Conservation (phyloP, 2,113 vertebrate genomes). For the Coreoperca whiteheadi region DNA sequence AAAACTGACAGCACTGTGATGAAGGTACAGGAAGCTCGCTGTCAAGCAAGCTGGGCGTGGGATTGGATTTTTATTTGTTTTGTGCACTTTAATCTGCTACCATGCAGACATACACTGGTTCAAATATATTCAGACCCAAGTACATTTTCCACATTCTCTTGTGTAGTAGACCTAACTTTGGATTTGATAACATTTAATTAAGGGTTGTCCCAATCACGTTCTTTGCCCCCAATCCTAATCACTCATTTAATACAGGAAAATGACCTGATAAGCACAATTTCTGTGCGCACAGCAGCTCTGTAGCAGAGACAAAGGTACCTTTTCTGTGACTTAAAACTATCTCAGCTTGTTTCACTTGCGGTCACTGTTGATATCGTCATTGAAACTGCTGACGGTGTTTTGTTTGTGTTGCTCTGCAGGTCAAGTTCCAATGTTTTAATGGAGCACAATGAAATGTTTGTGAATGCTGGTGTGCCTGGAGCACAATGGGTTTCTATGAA, state of each 20-base stretch:
- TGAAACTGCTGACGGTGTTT: slow-evolving; percentile 3
- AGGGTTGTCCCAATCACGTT: background rate
- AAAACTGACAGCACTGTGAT: slow-evolving; percentile 42
- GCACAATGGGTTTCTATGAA: background rate
- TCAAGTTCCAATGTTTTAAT: background rate
- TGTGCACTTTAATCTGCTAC: slow-evolving; percentile 34
- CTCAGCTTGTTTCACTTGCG: background rate
- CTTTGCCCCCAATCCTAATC: background rate
- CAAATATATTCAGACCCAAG: slow-evolving; percentile 8
- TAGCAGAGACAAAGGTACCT: background rate
- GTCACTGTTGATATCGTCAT: background rate
- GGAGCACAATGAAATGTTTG: background rate
- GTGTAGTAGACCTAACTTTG: background rate
- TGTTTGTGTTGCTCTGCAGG: slow-evolving; percentile 7
- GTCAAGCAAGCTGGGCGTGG: slow-evolving; percentile 48
- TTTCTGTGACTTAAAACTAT: background rate
- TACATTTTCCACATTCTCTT: slow-evolving; percentile 3
- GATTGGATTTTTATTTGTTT: slow-evolving; percentile 64
- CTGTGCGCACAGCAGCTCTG: background rate
- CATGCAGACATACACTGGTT: slow-evolving; percentile 31
- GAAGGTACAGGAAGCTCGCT: slow-evolving; percentile 43
- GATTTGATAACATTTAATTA: slow-evolving; percentile 12
- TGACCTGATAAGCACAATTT: background rate
- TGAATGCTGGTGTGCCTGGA: background rate
- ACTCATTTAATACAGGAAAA: background rate